A percentile compares a stretch with the other conserved stretches of the same genome.
Evolutionary conservation across 1,140 invertebrate genomes (phyloP).

Genomic region (Drosophila jambulina): DNA sequence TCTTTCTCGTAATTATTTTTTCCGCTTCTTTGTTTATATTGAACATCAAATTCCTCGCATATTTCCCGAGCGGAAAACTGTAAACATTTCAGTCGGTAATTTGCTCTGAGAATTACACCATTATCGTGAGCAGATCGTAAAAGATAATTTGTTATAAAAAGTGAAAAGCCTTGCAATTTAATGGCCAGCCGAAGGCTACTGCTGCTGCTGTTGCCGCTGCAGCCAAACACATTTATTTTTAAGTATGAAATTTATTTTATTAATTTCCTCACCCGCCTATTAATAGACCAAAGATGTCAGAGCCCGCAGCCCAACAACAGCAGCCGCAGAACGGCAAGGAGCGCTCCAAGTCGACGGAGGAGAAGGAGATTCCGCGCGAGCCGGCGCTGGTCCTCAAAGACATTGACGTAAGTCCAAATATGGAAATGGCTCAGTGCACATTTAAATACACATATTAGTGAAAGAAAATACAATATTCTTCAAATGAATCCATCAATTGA

Average conservation of each 20-base stretch:
- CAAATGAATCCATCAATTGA: not conserved
- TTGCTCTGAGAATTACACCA: slow-evolving; percentile 54
- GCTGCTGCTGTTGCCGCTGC: slow-evolving; percentile 55
- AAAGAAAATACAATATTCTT: too few relatives aligned
- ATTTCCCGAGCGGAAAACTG: slow-evolving; percentile 39
- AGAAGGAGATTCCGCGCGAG: slow-evolving; percentile 90
- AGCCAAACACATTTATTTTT: slow-evolving; percentile 50
- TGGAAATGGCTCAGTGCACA: not conserved
- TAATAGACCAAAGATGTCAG: slow-evolving; percentile 77
- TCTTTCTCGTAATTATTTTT: slow-evolving; percentile 19
- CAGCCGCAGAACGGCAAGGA: slow-evolving; percentile 80
- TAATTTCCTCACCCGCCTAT: slow-evolving; percentile 70
- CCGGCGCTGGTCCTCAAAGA: slow-evolving; percentile 94
- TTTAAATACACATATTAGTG: not conserved
- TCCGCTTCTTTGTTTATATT: slow-evolving; percentile 66
- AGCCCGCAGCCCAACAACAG: slow-evolving; percentile 74
- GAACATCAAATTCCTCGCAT: slow-evolving; percentile 49
- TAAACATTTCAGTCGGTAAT: slow-evolving; percentile 62
- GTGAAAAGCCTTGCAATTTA: slow-evolving; percentile 49
- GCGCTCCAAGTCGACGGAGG: slow-evolving; percentile 86
- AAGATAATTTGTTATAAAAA: slow-evolving; percentile 36
- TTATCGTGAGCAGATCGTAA: slow-evolving; percentile 30
- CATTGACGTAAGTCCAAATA: slow-evolving; percentile 88
- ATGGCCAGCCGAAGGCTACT: slow-evolving; percentile 33
- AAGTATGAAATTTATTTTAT: slow-evolving; percentile 74